Base-by-base conservation (phyloP, 2,797 vertebrate genomes). In the Takifugu rubripes region DNA sequence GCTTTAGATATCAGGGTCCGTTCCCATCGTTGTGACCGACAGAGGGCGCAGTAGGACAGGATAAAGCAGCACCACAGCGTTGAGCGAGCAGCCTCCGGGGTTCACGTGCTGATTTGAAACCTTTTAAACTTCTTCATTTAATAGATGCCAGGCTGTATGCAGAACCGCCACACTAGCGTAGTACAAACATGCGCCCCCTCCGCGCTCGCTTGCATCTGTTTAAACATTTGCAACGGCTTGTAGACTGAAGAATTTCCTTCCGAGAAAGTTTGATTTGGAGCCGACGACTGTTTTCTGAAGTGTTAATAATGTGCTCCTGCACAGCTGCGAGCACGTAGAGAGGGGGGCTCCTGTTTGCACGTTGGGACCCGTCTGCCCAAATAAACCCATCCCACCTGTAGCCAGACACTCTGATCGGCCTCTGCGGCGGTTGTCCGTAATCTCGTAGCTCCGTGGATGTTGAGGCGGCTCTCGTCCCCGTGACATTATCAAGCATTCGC, bases 31-130 rank as follows among this genome's bases (percentile, higher is more conserved):
- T 65, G 62, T 31, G 11, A 42, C 76, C 92, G 82, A 79, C 81
- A 91, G 92, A 90, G 87, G 90, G 90, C 12, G 89, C 51, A 75
- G 61, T 65, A 83, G 75, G 82, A 86, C 85, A 67, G 66, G 47
- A 29, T 62, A 78, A 80, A 56, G 36, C 36, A 33, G 33, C 11
- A 10, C 2, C 12, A 10, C 11, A 3, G 36, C 36, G 36, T 14
- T 40, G 11, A 9, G 33, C 11, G 8, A 33, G 33, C 33, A 1
- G 36, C 11, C 36, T 40, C 36, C 36, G 2, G 11, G 11, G 3
- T 14, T 40, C 36, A 14, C 3, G 3, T 40, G 36, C 36, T 40
- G 36, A 3, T 40, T 14, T 40, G 3, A 14, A 40, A 2, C 9
- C 10, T 40, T 40, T 40, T 4, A 40, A 40, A 40, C 12, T 10